phyloP scores from a whole-genome alignment of 1,140 invertebrate genomes.

The Cydia amplana region DNA sequence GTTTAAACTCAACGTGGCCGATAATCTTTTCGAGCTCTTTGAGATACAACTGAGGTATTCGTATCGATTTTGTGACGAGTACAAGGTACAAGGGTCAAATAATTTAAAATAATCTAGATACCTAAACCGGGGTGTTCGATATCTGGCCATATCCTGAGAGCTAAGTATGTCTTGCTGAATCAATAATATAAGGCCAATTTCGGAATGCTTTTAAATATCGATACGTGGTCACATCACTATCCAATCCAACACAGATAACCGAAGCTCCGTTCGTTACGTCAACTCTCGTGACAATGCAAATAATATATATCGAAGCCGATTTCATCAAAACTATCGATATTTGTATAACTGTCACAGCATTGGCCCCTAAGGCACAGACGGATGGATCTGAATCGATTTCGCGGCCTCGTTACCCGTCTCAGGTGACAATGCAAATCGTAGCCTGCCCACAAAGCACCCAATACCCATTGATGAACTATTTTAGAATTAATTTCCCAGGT shows the following conservation, averaged over 20 bases:
- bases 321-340: slow-evolving; percentile 11
- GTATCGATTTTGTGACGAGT: too few species aligned
- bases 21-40: too few species aligned
- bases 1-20: too few species aligned
- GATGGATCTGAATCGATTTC: slow-evolving; percentile 18
- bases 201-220: not conserved
- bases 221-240: not conserved
- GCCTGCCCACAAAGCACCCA: slow-evolving; percentile 16
- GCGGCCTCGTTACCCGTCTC: slow-evolving; percentile 7
- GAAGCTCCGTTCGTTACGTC: not conserved
- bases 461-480: slow-evolving; percentile 21
- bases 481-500: slow-evolving; percentile 11
- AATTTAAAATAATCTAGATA: too few species aligned
- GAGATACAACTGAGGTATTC: too few species aligned
- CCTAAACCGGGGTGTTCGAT: too few species aligned
- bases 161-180: not conserved
- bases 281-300: not conserved
- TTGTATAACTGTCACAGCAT: not conserved
- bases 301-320: not conserved
- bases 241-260: not conserved
- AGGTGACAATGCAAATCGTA: slow-evolving; percentile 13
- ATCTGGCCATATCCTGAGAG: not conserved
- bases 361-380: slow-evolving; percentile 9
- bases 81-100: too few species aligned
- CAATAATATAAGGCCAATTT: too few species aligned